phyloP scores from a whole-genome alignment of 1,140 invertebrate species.

The Choristoneura fumiferana region DNA sequence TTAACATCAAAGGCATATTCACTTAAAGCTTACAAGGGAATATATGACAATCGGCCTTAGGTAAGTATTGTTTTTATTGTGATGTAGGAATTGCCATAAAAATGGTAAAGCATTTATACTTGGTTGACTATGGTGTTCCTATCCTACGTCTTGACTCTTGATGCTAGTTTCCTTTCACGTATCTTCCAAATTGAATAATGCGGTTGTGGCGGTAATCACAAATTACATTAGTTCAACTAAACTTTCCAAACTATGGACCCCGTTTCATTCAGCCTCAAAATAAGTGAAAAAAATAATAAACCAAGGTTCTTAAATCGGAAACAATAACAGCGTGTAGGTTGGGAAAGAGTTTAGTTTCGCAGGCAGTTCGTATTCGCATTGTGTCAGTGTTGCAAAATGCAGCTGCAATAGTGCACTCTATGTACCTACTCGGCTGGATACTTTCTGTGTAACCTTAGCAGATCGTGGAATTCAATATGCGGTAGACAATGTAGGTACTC shows the following conservation, averaged over 20 bases:
- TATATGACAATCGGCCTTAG: too few relatives aligned
- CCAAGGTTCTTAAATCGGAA: conserved; percentile 22
- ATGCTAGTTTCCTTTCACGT: too few relatives aligned
- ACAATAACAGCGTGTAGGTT: conserved; percentile 30
- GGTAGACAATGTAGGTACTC: neutral
- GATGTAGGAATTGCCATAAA: too few relatives aligned
- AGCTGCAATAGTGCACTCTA: conserved; percentile 25
- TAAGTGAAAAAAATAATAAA: conserved; percentile 9
- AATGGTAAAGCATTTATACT: too few relatives aligned
- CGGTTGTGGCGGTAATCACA: neutral
- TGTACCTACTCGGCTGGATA: neutral
- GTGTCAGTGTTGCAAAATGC: conserved; percentile 34
- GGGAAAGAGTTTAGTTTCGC: conserved; percentile 46
- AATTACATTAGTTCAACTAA: neutral
- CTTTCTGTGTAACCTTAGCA: conserved; percentile 3
- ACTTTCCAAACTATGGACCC: too few relatives aligned
- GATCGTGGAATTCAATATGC: conserved; percentile 9
- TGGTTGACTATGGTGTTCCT: too few relatives aligned
- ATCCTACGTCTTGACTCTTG: too few relatives aligned
- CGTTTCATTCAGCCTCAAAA: neutral
- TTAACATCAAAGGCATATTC: too few relatives aligned
- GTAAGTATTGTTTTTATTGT: too few relatives aligned
- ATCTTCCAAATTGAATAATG: neutral
- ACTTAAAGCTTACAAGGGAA: too few relatives aligned
- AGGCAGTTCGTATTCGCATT: conserved; percentile 35